Evolutionary conservation across 2,797 vertebrate genomes (phyloP), one percentile per base, ranked within the genome.

Genomic region (Phoeniculus purpureus): DNA sequence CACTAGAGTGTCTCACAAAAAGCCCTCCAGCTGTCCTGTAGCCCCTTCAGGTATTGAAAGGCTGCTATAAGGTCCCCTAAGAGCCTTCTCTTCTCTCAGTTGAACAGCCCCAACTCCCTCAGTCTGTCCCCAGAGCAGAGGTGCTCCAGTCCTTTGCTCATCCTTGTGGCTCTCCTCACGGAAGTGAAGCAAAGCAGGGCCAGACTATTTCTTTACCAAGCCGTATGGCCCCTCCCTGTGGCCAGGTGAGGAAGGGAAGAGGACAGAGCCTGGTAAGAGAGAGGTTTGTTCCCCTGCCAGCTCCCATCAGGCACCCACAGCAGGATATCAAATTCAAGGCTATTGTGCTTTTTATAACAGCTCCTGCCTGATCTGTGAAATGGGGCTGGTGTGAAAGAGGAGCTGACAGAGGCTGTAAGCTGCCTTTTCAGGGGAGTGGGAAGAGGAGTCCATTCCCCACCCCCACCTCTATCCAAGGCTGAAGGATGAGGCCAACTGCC

Each of bases 311-410:
- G 10, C 78, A 94, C 76, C 55, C 78, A 37, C 37, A 61, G 51
- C 72, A 92, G 37, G 92, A 72, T 95, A 96, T 96, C 90, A 62
- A 62, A 90, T 93, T 95, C 92, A 95, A 96, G 93, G 91, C 89
- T 95, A 83, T 87, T 90, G 93, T 92, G 90, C 94, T 94, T 94
- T 96, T 96, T 92, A 92, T 96, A 94, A 89, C 93, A 76, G 70
- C 50, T 92, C 56, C 80, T 82, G 50, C 45, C 70, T 75, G 75
- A 87, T 79, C 74, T 78, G 70, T 93, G 92, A 96, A 95, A 93
- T 84, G 77, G 84, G 96, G 93, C 84, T 83, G 62, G 60, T 7
- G 16, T 89, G 92, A 94, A 95, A 95, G 95, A 90, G 50, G 92
- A 96, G 93, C 77, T 90, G 89, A 65, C 73, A 87, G 66, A 94